Evolutionary conservation across 2,113 vertebrate genomes (phyloP).

Genomic region (Saimiri boliviensis): DNA sequence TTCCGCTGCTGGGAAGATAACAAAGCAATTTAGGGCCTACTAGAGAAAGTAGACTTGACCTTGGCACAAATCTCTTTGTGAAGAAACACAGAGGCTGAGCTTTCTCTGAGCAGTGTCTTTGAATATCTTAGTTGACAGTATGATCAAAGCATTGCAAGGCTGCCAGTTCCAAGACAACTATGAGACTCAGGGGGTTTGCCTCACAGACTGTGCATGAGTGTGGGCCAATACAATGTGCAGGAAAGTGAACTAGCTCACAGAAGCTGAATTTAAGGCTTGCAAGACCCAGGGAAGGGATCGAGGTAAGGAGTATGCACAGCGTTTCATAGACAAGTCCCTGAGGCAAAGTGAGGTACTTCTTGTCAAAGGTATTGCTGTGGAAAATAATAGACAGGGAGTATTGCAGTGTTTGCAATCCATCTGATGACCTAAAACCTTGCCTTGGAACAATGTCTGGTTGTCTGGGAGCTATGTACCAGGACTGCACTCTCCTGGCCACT

Average conservation of each 20-base stretch:
- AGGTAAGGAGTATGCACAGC: not conserved
- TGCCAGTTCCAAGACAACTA: not conserved
- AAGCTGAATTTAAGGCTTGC: not conserved
- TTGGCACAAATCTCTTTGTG: not conserved
- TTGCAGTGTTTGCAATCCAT: not conserved
- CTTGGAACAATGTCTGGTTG: not conserved
- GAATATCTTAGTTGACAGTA: not conserved
- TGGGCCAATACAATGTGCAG: not conserved
- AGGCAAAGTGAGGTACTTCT: not conserved
- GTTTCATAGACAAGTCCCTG: not conserved
- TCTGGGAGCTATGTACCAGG: not conserved
- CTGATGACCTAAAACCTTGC: not conserved
- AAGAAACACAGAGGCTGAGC: not conserved
- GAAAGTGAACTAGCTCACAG: not conserved
- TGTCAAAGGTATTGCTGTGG: not conserved
- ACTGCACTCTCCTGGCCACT: not conserved
- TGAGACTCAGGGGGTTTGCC: not conserved
- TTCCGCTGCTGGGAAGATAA: not conserved
- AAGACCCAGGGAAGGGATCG: not conserved
- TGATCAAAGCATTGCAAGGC: not conserved
- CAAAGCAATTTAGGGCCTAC: not conserved
- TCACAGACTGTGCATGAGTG: not conserved
- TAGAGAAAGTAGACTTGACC: conserved; percentile 21
- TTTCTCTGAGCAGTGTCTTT: not conserved
- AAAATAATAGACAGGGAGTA: too few relatives aligned